Evolutionary conservation across 2,888 invertebrate genomes (phyloP).

Genomic region (Parascotia fuliginaria): DNA sequence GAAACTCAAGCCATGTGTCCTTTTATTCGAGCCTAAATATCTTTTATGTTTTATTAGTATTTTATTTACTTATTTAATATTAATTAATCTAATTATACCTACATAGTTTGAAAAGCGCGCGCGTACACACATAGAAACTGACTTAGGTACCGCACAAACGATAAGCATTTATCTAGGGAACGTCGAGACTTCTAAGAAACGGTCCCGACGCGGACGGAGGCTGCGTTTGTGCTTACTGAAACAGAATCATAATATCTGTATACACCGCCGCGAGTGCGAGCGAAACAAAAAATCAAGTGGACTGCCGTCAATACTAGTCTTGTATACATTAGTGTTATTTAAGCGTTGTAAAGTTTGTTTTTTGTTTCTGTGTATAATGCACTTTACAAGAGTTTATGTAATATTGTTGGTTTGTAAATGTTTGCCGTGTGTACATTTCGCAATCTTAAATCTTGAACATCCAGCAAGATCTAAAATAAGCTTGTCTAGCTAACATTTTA

Average conservation of each 20-base stretch:
- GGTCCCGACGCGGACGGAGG: constrained; percentile 59
- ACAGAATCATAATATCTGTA: constrained; percentile 24
- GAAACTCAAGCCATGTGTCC: too few species aligned
- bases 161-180: constrained; percentile 58
- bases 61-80: too few species aligned
- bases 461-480: too few species aligned
- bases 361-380: constrained; percentile 46
- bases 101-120: too few species aligned
- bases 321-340: constrained; percentile 59
- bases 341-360: constrained; percentile 51
- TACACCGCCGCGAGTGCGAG: constrained; percentile 38
- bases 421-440: constrained; percentile 2
- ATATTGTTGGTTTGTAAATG: constrained; percentile 28
- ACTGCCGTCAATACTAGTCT: constrained; percentile 68
- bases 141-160: constrained; percentile 54
- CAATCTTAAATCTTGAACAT: neutral
- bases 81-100: too few species aligned
- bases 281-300: constrained; percentile 57
- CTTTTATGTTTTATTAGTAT: too few species aligned
- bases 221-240: constrained; percentile 53
- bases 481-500: too few species aligned
- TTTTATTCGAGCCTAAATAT: too few species aligned
- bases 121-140: constrained; percentile 58
- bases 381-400: constrained; percentile 40
- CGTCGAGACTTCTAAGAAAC: constrained; percentile 68